A percentile compares a stretch with the other conserved stretches of the same genome.
These are phyloP conservation scores for Xyliphius kryptos DNA, from an alignment of 2,113 vertebrate genomes.

Conservation along the genomic window DNA sequence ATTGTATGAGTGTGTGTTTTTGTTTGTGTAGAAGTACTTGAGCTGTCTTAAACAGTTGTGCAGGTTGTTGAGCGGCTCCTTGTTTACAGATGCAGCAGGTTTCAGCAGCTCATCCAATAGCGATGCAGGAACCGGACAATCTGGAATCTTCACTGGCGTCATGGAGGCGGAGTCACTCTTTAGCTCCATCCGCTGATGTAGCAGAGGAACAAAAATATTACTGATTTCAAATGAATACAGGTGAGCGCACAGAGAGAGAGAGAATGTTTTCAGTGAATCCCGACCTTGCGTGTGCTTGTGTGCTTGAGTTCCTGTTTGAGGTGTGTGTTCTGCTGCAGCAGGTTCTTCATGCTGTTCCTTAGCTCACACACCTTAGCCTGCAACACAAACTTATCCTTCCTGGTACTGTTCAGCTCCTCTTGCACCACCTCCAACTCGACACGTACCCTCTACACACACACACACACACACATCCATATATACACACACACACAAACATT, in stretches of 20 bases:
- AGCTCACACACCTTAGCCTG: slow-evolving; percentile 90
- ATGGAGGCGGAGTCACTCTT: slow-evolving; percentile 88
- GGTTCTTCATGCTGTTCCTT: slow-evolving; percentile 90
- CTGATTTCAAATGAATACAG: no score
- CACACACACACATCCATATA: slow-evolving; percentile 16
- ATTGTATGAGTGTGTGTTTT: neutral
- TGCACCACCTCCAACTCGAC: slow-evolving; percentile 81
- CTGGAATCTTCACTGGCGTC: slow-evolving; percentile 94
- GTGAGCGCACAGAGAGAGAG: no score
- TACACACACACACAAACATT: neutral
- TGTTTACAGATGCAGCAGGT: slow-evolving; percentile 83
- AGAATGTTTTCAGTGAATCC: no score
- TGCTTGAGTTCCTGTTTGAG: slow-evolving; percentile 86
- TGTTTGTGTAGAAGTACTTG: slow-evolving; percentile 75
- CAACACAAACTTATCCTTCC: slow-evolving; percentile 91
- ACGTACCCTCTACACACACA: slow-evolving; percentile 71
- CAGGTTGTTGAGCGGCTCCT: slow-evolving; percentile 92
- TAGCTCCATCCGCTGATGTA: slow-evolving; percentile 74
- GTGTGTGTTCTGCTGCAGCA: slow-evolving; percentile 94
- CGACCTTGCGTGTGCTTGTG: slow-evolving; percentile 74
- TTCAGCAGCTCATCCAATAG: slow-evolving; percentile 88
- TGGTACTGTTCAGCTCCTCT: slow-evolving; percentile 77
- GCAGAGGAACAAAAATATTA: no score
- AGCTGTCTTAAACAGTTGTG: slow-evolving; percentile 92
- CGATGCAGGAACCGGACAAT: slow-evolving; percentile 92